Evolutionary conservation across 2,888 invertebrate species (phyloP), one percentile per base, ranked within the genome.

Genomic region (Epirrita christyi): DNA sequence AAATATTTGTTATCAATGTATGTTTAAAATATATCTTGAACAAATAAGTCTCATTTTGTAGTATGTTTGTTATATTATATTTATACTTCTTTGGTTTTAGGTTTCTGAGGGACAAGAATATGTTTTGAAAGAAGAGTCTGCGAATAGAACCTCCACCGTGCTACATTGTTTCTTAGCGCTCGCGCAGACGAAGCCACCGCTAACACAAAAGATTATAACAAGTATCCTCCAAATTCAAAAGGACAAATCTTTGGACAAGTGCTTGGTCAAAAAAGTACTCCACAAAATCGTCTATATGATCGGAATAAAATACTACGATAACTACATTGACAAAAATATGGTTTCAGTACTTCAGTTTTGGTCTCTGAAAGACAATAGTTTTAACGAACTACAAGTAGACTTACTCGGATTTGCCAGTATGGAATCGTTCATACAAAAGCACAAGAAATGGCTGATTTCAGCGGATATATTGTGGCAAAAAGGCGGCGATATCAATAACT

Each of bases 141-240:
- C 85, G 0, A 94, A 94, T 61, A 86, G 94, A 71, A 93, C 93
- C 0, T 82, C 92, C 0, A 93, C 93, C 38, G 91, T 93, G 6
- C 80, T 95, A 13, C 93, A 94, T 46, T 88, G 91, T 29, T 89
- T 93, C 60, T 84, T 90, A 11, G 84, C 92, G 9, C 72, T 95
- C 4, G 92, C 94, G 27, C 86, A 92, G 36, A 81, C 87, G 2
- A 94, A 91, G 66, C 88, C 88, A 34, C 80, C 85, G 5, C 86
- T 93, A 66, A 83, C 93, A 40, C 93, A 92, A 63, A 88, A 86
- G 65, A 90, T 93, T 41, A 72, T 96, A 1, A 86, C 92, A 50
- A 79, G 86, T 36, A 75, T 95, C 13, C 75, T 95, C 11, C 78
- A 89, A 71, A 75, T 95, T 34, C 87, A 93, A 50, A 84, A 90